Percentiles rank a stretch among this genome's conserved stretches.
phyloP scores from a whole-genome alignment of 64 coral and sea anemone species.

The Stylophora pistillata region DNA sequence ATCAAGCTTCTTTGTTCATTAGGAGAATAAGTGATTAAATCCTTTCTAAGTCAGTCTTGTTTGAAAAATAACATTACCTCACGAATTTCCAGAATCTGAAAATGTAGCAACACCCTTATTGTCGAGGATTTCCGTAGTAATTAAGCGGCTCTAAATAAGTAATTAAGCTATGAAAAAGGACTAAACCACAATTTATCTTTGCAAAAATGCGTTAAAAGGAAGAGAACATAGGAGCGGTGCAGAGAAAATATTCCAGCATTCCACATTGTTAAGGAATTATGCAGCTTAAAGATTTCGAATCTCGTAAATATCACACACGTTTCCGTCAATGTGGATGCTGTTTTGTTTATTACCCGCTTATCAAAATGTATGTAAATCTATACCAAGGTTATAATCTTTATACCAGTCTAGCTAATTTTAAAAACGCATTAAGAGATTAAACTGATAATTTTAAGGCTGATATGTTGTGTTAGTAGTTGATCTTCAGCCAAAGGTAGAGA shows the following conservation, averaged over 20 bases:
- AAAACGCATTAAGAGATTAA: constrained; percentile 26
- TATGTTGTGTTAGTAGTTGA: not conserved
- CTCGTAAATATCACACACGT: not conserved
- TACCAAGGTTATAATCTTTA: not conserved
- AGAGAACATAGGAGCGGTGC: not conserved
- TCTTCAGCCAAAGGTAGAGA: not conserved
- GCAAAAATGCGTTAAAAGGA: not conserved
- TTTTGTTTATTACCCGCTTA: not conserved
- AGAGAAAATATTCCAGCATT: not conserved
- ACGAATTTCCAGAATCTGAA: not conserved
- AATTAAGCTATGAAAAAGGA: not conserved
- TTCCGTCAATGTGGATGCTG: not conserved
- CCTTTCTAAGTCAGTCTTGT: not conserved
- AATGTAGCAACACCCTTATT: no score
- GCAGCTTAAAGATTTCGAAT: not conserved
- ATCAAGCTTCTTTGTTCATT: not conserved
- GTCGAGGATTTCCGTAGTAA: not conserved
- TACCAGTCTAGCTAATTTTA: not conserved
- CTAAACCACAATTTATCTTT: not conserved
- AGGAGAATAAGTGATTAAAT: not conserved
- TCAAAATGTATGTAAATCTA: constrained; percentile 10
- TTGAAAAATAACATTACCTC: constrained; percentile 5
- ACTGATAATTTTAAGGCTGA: not conserved
- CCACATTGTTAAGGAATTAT: not conserved
- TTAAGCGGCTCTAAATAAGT: not conserved